Evolutionary conservation across 2,113 vertebrate genomes (phyloP), one percentile per base, ranked within the genome.

Genomic region (Grallaria varia): DNA sequence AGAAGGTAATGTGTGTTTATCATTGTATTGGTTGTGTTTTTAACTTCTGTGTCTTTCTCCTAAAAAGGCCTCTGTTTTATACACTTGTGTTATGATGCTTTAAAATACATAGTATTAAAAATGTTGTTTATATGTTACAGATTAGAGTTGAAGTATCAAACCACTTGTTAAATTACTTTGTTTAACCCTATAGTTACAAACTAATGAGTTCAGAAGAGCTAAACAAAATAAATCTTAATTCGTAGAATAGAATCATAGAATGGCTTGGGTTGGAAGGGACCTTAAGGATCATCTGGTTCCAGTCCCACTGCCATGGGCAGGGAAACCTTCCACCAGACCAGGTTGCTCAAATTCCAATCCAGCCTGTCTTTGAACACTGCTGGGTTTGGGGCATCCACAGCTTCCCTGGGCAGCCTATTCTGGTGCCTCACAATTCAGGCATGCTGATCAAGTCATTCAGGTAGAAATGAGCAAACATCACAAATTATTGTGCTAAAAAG

Each of bases 1-100:
- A 98, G 97, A 97, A 98, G 98, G 98, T 98, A 97, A 97, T 8
- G 8, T 2, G 17, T 66, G 33, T 79, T 86, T 55, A 6, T 68
- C 69, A 30, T 21, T 84, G 30, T 20, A 14, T 44, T 56, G 37
- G 11, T 53, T 87, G n/a, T 88, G 27, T 58, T 71, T 81, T 87
- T 63, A 23, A 18, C 19, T 56, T 62, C 3, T 21, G 12, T 40
- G 42, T 53, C 14, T 67, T 74, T 56, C 12, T 27, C 23, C 11
- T 79, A 14, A 45, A 85, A 42, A 59, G 33, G 4, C 4, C 33
- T 45, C 20, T 42, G 21, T 40, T 75, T 56, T 40, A 45, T 22
- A 7, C 4, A 2, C 2, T 8, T 31, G 22, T 58, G 10, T 58
- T 17, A 24, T 10, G 6, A 39, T 8, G 4, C n/a, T 91, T 90